phyloP scores from a whole-genome alignment of 1,140 invertebrate genomes.

The Drusus annulatus region DNA sequence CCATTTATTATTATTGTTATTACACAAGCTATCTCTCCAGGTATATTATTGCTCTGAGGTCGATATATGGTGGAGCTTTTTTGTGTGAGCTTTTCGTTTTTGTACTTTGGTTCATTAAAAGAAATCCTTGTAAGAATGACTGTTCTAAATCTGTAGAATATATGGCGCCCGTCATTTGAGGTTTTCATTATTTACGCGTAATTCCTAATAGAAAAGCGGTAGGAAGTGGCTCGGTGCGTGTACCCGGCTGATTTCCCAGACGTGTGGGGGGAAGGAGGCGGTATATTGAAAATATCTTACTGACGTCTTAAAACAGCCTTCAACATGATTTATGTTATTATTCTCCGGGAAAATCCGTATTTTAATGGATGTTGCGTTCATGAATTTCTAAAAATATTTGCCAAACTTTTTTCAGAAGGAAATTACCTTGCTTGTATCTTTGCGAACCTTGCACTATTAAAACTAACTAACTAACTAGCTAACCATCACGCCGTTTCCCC shows the following conservation, averaged over 20 bases:
- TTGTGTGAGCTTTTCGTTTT: too few species aligned
- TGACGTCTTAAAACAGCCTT: constrained; percentile 28
- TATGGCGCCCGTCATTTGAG: background rate
- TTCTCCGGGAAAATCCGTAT: background rate
- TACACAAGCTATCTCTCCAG: too few species aligned
- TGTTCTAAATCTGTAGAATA: background rate
- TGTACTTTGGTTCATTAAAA: background rate
- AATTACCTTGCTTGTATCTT: too few species aligned
- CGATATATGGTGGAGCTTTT: too few species aligned
- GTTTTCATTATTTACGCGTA: constrained; percentile 46
- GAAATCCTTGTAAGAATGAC: constrained; percentile 2
- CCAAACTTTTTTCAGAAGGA: too few species aligned
- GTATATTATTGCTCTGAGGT: too few species aligned
- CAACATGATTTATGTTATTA: constrained; percentile 38
- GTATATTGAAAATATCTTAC: constrained; percentile 53
- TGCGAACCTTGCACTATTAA: too few species aligned
- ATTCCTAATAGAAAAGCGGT: constrained; percentile 41
- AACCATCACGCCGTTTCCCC: too few species aligned
- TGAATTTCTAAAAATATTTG: too few species aligned
- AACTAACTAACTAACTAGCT: too few species aligned
- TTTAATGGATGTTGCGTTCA: too few species aligned
- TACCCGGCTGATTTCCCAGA: constrained; percentile 45
- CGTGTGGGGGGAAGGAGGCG: constrained; percentile 18
- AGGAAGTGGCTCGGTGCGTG: constrained; percentile 3
- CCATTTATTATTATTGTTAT: too few species aligned